A percentile compares a stretch with the other conserved stretches of the same genome.
Evolutionary conservation across 1,140 invertebrate species (phyloP).

Genomic region (Drosophila pseudoananassae): DNA sequence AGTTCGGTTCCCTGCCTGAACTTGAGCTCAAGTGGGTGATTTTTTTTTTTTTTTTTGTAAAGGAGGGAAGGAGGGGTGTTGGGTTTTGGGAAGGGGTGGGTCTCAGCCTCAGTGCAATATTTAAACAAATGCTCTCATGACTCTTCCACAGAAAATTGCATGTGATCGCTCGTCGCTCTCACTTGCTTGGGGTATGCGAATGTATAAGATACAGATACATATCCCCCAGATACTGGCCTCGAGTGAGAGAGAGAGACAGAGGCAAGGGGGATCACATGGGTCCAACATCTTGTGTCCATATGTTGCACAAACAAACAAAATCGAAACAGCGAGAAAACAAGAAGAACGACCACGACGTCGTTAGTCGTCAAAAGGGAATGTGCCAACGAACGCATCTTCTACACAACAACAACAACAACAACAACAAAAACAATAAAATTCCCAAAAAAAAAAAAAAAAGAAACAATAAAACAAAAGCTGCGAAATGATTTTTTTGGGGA

Average conservation of each 20-base stretch:
- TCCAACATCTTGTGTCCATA: conserved; percentile 77
- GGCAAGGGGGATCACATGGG: no score
- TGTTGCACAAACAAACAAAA: conserved; percentile 74
- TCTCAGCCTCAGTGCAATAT: conserved; percentile 31
- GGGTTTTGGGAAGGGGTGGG: conserved; percentile 3
- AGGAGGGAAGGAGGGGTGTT: not conserved
- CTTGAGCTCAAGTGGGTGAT: conserved; percentile 48
- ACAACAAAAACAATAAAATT: conserved; percentile 41
- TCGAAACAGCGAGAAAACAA: conserved; percentile 30
- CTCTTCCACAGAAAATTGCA: conserved; percentile 53
- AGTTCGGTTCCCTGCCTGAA: no score
- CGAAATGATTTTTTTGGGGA: conserved; percentile 1
- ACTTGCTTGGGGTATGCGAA: not conserved
- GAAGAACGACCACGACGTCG: no score
- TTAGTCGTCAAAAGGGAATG: conserved; percentile 3
- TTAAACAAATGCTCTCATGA: conserved; percentile 54
- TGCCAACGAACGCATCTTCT: conserved; percentile 67
- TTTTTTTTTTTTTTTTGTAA: no score
- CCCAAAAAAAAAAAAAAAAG: conserved; percentile 20
- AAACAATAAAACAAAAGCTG: conserved; percentile 20
- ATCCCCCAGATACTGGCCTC: not conserved
- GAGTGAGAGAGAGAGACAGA: no score
- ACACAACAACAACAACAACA: conserved; percentile 50
- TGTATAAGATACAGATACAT: conserved; percentile 5
- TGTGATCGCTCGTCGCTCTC: conserved; percentile 24